Percentiles rank a stretch among this genome's conserved stretches.
Evolutionary conservation across 2,888 invertebrate genomes (phyloP).

Genomic region (Cataglyphis altisquamis): DNA sequence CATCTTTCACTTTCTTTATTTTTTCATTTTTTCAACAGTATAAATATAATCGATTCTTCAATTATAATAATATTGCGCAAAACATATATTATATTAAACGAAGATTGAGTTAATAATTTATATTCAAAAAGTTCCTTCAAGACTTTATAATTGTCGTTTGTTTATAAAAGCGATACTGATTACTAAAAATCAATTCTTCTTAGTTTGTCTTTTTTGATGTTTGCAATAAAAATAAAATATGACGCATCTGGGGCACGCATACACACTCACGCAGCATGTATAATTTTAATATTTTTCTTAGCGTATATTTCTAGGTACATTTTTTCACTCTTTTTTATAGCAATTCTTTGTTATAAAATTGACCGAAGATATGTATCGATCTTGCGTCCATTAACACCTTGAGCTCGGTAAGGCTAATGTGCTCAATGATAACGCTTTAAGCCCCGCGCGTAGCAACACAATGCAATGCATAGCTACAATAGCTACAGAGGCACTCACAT

Average conservation of each 20-base stretch:
- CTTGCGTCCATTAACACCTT: constrained; percentile 38
- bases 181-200: constrained; percentile 1
- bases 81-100: neutral
- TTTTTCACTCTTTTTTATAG: neutral
- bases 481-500: neutral
- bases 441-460: neutral
- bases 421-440: constrained; percentile 32
- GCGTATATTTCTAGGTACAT: neutral
- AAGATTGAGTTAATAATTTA: neutral
- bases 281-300: neutral
- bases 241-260: neutral
- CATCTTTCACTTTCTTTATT: neutral
- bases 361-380: neutral
- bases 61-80: constrained; percentile 1
- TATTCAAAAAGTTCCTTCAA: neutral
- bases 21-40: neutral
- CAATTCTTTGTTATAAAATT: constrained; percentile 26
- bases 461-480: neutral
- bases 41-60: neutral
- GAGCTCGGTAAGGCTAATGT: constrained; percentile 19
- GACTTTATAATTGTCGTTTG: neutral
- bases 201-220: neutral
- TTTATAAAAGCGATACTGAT: neutral
- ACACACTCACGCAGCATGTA: neutral
- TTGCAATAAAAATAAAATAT: neutral